Conservation (phyloP, 1,140 invertebrate species). For the Drosophila littoralis region DNA sequence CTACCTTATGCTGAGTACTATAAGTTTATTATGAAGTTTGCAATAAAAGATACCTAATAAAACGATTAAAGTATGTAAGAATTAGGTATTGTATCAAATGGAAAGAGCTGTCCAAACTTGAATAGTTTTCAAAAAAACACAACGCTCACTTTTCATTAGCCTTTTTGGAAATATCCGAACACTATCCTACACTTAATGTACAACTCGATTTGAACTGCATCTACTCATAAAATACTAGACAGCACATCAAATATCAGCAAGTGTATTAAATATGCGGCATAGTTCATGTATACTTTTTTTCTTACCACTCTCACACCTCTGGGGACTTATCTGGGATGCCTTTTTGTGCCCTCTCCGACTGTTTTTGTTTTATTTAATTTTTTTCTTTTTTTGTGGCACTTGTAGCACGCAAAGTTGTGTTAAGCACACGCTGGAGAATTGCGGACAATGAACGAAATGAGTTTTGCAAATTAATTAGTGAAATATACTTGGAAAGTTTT, state of each 20-base stretch:
- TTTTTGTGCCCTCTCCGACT: slow-evolving; percentile 7
- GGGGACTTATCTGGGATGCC: slow-evolving; percentile 28
- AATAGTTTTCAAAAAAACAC: no score
- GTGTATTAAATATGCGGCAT: background rate
- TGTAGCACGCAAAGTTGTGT: slow-evolving; percentile 46
- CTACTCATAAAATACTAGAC: no score
- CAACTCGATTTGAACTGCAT: no score
- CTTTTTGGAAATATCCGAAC: no score
- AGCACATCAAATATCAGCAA: background rate
- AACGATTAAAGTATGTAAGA: no score
- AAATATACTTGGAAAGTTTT: slow-evolving; percentile 40
- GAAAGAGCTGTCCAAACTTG: no score
- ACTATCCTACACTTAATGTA: no score
- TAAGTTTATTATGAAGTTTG: no score
- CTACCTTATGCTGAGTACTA: no score
- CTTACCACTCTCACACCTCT: slow-evolving; percentile 5
- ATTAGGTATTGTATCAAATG: no score
- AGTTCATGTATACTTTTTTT: background rate
- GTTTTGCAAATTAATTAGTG: slow-evolving; percentile 59
- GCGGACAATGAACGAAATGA: slow-evolving; percentile 31
- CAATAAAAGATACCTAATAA: no score
- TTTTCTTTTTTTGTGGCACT: slow-evolving; percentile 16
- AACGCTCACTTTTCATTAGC: no score
- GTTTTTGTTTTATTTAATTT: background rate
- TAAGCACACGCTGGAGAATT: slow-evolving; percentile 52